Base-by-base conservation (phyloP, 2,797 vertebrate species). In the Anguilla megastoma region DNA sequence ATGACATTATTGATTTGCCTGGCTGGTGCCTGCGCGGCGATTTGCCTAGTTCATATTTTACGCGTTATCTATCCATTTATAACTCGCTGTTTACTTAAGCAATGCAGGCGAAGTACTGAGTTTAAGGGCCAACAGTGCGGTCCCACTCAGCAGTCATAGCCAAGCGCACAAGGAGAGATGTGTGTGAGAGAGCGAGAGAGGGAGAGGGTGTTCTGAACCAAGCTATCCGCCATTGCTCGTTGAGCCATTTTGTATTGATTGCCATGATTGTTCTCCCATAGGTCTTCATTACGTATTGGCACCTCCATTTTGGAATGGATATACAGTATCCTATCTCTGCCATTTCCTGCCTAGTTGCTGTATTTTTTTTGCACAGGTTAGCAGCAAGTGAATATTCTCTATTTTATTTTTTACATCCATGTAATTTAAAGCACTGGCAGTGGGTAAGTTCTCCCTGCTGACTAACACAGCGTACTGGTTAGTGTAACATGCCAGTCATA, bases 1-100 rank as follows among this genome's bases (percentile, higher is more conserved):
- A 50, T 82, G 10, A 48, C 79, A 48, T 82, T 82, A 82, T 82
- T 82, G 79, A 82, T 82, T 82, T 50, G 79, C 79, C 21, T 82
- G 79, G 79, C 21, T n/a, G 79, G 6, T 12, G 79, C 79, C 10
- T n/a, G 18, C 79, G 9, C 6, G 24, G 45, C 8, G 16, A 79
- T 45, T 50, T 12, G 45, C 41, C 45, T 12, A n/a, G 36, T 33
- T 50, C 79, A 12, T 50, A 50, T 82, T 79, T 45, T 79, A 18
- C 74, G 21, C 74, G 10, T 33, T 82, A 50, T 50, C 4, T n/a
- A 9, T 27, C 24, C 63, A 27, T 66, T n/a, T 82, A 50, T 21
- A 50, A 12, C 79, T 82, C 76, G 10, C 2, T 82, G n/a, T 82
- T 48, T 48, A 82, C 79, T 1, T 7, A 2, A 21, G 74, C 21